Conservation (phyloP, 1,140 invertebrate species). For the Cepaea nemoralis region DNA sequence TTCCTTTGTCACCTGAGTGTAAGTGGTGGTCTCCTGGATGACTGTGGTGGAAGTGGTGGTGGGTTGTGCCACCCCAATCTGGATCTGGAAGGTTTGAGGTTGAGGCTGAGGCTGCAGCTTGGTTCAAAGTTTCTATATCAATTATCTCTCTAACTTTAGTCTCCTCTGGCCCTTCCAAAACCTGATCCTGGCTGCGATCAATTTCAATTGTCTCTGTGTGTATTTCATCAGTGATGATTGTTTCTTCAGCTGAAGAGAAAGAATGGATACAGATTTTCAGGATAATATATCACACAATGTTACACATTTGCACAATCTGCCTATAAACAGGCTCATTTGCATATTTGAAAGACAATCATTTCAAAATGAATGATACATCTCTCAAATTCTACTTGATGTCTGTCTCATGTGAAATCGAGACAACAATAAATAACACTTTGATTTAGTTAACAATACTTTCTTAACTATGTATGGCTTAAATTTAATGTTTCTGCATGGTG, state of each 20-base stretch:
- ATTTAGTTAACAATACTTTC: no score
- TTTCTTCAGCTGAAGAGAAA: constrained; percentile 34
- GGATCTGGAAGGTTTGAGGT: constrained; percentile 53
- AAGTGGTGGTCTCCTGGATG: constrained; percentile 58
- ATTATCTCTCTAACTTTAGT: constrained; percentile 42
- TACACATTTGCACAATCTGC: no score
- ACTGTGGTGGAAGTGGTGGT: constrained; percentile 52
- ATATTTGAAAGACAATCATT: no score
- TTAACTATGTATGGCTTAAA: no score
- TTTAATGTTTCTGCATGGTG: no score
- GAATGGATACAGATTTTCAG: no score
- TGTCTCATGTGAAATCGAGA: no score
- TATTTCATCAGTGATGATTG: constrained; percentile 52
- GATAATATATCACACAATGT: no score
- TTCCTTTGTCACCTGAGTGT: constrained; percentile 55
- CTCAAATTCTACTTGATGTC: no score
- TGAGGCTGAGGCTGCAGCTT: constrained; percentile 25
- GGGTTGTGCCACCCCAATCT: constrained; percentile 52
- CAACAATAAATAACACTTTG: no score
- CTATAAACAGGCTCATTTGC: no score
- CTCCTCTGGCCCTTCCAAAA: constrained; percentile 39
- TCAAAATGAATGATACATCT: no score
- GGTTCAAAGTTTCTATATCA: background rate
- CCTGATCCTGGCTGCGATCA: constrained; percentile 42
- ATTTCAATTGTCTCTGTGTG: constrained; percentile 67